phyloP scores from a whole-genome alignment of 1,140 invertebrate genomes.

The Nephotettix cincticeps region DNA sequence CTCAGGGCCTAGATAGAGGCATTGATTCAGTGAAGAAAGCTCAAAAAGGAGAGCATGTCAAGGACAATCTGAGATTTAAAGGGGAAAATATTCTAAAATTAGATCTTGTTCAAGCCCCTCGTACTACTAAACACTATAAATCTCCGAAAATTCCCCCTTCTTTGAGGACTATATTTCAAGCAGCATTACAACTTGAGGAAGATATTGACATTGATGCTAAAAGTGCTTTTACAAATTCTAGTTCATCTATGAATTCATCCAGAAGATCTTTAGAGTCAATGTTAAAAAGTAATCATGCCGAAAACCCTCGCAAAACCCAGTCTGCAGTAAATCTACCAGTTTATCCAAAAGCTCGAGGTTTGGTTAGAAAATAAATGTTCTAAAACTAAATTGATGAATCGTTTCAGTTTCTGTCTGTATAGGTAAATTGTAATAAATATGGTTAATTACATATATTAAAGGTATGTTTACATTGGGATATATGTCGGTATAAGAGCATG shows the following conservation, averaged over 20 bases:
- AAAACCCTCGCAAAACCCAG: neutral
- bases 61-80: slow-evolving; percentile 56
- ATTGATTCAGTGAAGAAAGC: too few species aligned
- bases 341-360: slow-evolving; percentile 58
- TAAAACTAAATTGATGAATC: too few species aligned
- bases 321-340: slow-evolving; percentile 34
- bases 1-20: too few species aligned
- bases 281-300: too few species aligned
- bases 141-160: slow-evolving; percentile 68
- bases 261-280: neutral
- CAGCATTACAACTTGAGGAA: slow-evolving; percentile 68
- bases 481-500: too few species aligned
- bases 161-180: slow-evolving; percentile 70
- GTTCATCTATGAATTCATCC: slow-evolving; percentile 10
- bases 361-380: slow-evolving; percentile 56
- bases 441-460: too few species aligned
- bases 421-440: too few species aligned
- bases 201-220: slow-evolving; percentile 70
- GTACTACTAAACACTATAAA: slow-evolving; percentile 79
- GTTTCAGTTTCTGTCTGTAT: too few species aligned
- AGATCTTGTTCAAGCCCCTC: slow-evolving; percentile 74
- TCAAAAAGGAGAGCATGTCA: too few species aligned
- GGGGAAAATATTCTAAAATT: slow-evolving; percentile 83
- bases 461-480: too few species aligned
- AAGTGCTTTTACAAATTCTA: slow-evolving; percentile 33